phyloP scores from a whole-genome alignment of 1,140 invertebrate species.

The Drosophila pruinosa region DNA sequence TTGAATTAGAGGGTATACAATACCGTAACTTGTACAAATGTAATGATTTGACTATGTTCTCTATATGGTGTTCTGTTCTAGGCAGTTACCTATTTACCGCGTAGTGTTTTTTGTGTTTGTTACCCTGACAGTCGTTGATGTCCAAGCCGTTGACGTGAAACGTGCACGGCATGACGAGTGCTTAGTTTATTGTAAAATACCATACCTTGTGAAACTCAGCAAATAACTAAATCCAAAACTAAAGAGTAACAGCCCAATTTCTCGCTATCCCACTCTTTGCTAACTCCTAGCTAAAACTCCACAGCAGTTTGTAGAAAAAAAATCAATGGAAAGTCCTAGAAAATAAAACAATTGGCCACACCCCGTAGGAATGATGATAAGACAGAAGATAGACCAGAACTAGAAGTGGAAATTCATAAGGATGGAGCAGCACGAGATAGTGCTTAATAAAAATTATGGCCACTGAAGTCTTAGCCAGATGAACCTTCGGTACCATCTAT shows the following conservation, averaged over 20 bases:
- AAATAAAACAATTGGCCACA: slow-evolving; percentile 70
- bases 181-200: slow-evolving; percentile 77
- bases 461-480: not conserved
- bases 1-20: slow-evolving; percentile 15
- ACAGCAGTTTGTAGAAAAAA: slow-evolving; percentile 29
- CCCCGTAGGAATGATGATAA: slow-evolving; percentile 17
- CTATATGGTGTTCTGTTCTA: slow-evolving; percentile 34
- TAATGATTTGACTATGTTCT: slow-evolving; percentile 69
- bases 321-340: slow-evolving; percentile 34
- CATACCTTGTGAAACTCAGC: not conserved
- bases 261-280: not conserved
- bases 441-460: not conserved
- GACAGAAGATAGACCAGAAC: not conserved
- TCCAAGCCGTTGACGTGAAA: slow-evolving; percentile 10
- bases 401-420: not conserved
- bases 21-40: slow-evolving; percentile 64
- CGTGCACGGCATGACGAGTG: slow-evolving; percentile 32
- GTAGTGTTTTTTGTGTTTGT: not conserved
- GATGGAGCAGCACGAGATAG: not conserved
- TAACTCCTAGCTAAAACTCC: slow-evolving; percentile 1
- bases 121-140: not conserved
- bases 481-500: too few species aligned
- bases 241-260: not conserved
- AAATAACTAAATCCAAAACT: slow-evolving; percentile 36
- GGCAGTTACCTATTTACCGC: not conserved